Evolutionary conservation across 2,797 vertebrate genomes (phyloP), one percentile per base, ranked within the genome.

Genomic region (Loriculus beryllinus): DNA sequence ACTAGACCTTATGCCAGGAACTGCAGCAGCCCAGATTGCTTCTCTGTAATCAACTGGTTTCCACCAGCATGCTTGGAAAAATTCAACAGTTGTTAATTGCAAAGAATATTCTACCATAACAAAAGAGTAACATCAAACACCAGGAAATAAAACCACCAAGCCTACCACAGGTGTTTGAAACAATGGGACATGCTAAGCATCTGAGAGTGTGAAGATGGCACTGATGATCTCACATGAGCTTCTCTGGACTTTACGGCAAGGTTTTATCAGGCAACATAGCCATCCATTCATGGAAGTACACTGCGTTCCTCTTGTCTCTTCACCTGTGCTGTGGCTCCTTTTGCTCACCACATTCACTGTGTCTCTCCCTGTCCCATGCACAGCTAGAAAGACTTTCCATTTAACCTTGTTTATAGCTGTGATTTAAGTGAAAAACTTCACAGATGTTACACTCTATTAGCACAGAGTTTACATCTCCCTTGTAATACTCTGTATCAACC

Each of bases 271-370:
- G 16, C 15, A 39, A 13, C 3, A 37, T 10, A 42, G 35, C 43
- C 42, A 20, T 22, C 29, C 21, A 17, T 22, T 21, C 68, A 35
- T 45, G 80, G 22, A 29, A 48, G 22, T 7, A 47, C 14, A 15
- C 40, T 0, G 0, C 75, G 40, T 8, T 40, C 60, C 45, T 81
- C 25, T 48, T 26, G 10, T 23, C 37, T 35, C 37, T 29, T n/a
- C 40, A 10, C 7, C 0, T 0, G 31, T 7, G 37, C 40, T 70
- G 37, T 0, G 0, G 6, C 20, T 65, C 56, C 65, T 67, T 85
- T 42, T 51, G 39, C 47, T 80, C 71, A 67, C 5, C 64, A 12
- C 12, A 11, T 20, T 37, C 4, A 2, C 6, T 63, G 52, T 6
- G 12, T 20, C 20, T 47, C 12, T 74, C 48, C 43, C 20, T 35